Evolutionary conservation across 2,797 vertebrate genomes (phyloP).

Genomic region (Crypturellus tataupa): DNA sequence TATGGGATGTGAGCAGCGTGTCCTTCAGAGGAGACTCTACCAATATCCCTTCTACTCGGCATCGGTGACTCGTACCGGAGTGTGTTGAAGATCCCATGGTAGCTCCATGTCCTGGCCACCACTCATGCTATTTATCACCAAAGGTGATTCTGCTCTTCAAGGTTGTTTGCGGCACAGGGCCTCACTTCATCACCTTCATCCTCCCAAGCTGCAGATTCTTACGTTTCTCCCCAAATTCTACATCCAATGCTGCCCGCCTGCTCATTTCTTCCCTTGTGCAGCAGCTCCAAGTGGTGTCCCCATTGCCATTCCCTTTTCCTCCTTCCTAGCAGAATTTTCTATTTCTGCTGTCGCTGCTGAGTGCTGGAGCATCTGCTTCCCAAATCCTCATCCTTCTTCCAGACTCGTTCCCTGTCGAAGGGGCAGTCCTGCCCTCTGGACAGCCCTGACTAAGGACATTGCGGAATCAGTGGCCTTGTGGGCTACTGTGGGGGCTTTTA

Average conservation of each 20-base stretch:
- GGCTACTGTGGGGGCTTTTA: neutral
- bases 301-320: too few species aligned
- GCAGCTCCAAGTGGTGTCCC: too few species aligned
- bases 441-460: too few species aligned
- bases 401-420: fast-evolving
- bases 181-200: too few species aligned
- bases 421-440: neutral
- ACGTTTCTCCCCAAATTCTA: too few species aligned
- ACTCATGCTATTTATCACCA: neutral
- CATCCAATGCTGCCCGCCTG: too few species aligned
- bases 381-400: fast-evolving
- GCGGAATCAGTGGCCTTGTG: too few species aligned
- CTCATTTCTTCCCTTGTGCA: too few species aligned
- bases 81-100: neutral
- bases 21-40: slow-evolving; percentile 61
- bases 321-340: too few species aligned
- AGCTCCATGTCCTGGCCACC: neutral
- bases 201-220: too few species aligned
- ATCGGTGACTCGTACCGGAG: fast-evolving
- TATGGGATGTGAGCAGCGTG: slow-evolving; percentile 15
- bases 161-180: neutral
- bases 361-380: too few species aligned
- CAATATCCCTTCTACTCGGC: neutral
- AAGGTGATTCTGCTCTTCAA: neutral
- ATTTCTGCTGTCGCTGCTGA: too few species aligned